A percentile compares a stretch with the other conserved stretches of the same genome.
These are phyloP conservation scores for Microctonus brassicae DNA, from an alignment of 2,888 invertebrate genomes.

Conservation along the genomic window DNA sequence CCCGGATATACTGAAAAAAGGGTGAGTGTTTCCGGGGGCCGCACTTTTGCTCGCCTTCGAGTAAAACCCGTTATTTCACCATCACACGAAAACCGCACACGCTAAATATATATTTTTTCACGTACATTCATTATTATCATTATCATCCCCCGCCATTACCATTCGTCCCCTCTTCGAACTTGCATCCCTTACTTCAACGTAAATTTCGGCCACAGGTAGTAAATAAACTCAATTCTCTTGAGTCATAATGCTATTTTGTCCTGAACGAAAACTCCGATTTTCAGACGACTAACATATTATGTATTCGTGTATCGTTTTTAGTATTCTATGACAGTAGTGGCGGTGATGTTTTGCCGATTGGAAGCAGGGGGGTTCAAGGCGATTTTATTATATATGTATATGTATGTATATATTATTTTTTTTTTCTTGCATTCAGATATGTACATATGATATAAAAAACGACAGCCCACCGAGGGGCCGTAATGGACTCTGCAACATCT, in stretches of 20 bases:
- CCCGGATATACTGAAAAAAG: constrained; percentile 63
- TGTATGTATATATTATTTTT: neutral
- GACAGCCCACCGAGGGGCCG: constrained; percentile 56
- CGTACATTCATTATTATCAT: constrained; percentile 9
- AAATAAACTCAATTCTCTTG: constrained; percentile 40
- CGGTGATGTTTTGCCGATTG: constrained; percentile 64
- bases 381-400: neutral
- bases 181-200: no score
- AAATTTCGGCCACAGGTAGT: constrained; percentile 27
- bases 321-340: constrained; percentile 57
- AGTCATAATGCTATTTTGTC: constrained; percentile 39
- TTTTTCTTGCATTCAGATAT: neutral
- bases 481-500: constrained; percentile 65
- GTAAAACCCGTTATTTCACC: constrained; percentile 41
- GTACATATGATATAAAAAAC: neutral
- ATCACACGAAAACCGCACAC: constrained; percentile 42
- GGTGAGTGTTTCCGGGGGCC: constrained; percentile 61
- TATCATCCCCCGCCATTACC: neutral
- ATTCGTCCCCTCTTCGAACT: constrained; percentile 38
- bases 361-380: constrained; percentile 26
- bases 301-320: constrained; percentile 52
- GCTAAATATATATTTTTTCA: neutral
- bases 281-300: constrained; percentile 21
- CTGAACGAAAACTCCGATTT: constrained; percentile 29
- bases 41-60: constrained; percentile 49